Evolutionary conservation across 2,113 vertebrate species (phyloP).

Genomic region (Anoura caudifer): DNA sequence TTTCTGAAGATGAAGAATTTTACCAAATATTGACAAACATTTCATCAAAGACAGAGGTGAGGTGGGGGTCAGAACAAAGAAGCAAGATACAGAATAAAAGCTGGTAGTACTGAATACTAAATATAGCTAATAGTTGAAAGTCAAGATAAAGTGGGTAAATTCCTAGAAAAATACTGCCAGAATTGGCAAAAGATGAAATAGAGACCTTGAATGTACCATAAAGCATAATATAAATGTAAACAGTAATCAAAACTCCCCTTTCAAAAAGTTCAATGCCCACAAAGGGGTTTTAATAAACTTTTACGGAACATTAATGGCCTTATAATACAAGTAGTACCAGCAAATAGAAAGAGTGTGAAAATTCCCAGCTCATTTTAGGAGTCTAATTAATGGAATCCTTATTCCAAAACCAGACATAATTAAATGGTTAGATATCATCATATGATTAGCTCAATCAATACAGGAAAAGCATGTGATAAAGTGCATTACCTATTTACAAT

Average conservation of each 20-base stretch:
- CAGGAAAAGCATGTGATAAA: background rate
- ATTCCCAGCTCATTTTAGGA: background rate
- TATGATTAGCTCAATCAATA: background rate
- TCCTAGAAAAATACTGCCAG: background rate
- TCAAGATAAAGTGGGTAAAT: background rate
- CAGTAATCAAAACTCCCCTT: background rate
- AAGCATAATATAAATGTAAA: background rate
- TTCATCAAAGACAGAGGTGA: background rate
- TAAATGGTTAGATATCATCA: background rate
- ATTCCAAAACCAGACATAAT: background rate
- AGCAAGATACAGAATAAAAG: background rate
- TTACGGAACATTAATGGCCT: background rate
- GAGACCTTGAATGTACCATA: background rate
- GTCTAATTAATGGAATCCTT: background rate
- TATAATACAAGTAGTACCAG: background rate
- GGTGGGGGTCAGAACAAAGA: background rate
- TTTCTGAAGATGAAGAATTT: background rate
- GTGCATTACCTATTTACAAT: background rate
- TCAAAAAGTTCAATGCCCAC: background rate
- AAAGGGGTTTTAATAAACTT: background rate
- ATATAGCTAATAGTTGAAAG: background rate
- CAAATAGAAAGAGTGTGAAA: background rate
- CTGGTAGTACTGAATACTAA: background rate
- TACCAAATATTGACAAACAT: background rate
- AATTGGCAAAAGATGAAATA: background rate